Conservation (phyloP, 2,113 vertebrate genomes). For the Rhynchomys soricoides region DNA sequence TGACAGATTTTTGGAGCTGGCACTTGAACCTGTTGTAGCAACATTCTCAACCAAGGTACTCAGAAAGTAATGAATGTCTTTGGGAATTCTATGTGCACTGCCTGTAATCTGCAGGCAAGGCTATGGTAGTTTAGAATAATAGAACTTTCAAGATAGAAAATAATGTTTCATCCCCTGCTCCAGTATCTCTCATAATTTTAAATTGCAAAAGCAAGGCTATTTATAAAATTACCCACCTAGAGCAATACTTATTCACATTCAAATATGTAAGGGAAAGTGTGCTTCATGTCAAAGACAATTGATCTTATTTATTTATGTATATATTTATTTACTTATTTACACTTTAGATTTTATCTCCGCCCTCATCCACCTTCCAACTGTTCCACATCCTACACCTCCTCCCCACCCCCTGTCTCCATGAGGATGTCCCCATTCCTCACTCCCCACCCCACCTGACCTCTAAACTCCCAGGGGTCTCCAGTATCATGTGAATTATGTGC, state of each 20-base stretch:
- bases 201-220: not conserved
- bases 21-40: slow-evolving; percentile 91
- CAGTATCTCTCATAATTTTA: not conserved
- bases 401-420: no score
- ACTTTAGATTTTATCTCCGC: no score
- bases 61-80: slow-evolving; percentile 90
- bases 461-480: no score
- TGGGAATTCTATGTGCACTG: slow-evolving; percentile 89
- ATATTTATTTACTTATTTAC: no score
- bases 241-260: not conserved
- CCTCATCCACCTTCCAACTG: no score
- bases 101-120: slow-evolving; percentile 86
- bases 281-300: not conserved
- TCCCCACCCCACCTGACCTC: no score
- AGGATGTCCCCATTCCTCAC: no score
- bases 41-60: slow-evolving; percentile 89
- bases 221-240: not conserved
- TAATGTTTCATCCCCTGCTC: slow-evolving; percentile 83
- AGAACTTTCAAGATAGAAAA: slow-evolving; percentile 85
- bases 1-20: slow-evolving; percentile 87
- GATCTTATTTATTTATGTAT: not conserved
- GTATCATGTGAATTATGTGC: no score
- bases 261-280: accelerated
- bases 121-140: slow-evolving; percentile 89
- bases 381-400: no score